Percentiles rank a stretch among this genome's conserved stretches.
Evolutionary conservation across 2,113 vertebrate species (phyloP).

Genomic region (Sander vitreus): DNA sequence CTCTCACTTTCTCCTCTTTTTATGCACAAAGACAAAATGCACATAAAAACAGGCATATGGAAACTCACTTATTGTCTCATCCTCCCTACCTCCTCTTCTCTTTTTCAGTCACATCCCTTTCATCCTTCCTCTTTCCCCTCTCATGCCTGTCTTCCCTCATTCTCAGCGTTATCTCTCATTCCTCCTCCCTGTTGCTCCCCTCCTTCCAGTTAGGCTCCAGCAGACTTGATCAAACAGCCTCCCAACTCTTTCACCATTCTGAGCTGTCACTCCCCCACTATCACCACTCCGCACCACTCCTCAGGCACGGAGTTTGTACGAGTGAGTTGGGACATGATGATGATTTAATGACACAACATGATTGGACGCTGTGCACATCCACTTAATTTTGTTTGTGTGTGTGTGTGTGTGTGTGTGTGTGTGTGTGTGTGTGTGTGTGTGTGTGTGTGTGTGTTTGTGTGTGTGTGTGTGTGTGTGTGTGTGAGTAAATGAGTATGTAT

Average conservation of each 20-base stretch:
- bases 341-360: slow-evolving; percentile 16
- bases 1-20: too few species aligned
- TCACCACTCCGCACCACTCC: neutral
- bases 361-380: neutral
- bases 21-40: neutral
- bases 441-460: slow-evolving; percentile 8
- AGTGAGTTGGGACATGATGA: neutral
- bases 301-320: neutral
- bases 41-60: neutral
- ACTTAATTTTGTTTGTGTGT: neutral
- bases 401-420: slow-evolving; percentile 6
- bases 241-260: neutral
- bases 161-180: neutral
- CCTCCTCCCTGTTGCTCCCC: neutral
- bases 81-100: neutral
- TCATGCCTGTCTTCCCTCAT: neutral
- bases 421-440: neutral
- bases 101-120: neutral
- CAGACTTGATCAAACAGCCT: neutral
- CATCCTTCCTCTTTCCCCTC: neutral
- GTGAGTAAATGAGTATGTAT: neutral
- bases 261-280: neutral
- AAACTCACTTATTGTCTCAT: neutral
- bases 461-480: neutral
- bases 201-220: neutral